Base-by-base conservation (phyloP, 1,140 invertebrate species). In the Leptestheria dahalacensis region DNA sequence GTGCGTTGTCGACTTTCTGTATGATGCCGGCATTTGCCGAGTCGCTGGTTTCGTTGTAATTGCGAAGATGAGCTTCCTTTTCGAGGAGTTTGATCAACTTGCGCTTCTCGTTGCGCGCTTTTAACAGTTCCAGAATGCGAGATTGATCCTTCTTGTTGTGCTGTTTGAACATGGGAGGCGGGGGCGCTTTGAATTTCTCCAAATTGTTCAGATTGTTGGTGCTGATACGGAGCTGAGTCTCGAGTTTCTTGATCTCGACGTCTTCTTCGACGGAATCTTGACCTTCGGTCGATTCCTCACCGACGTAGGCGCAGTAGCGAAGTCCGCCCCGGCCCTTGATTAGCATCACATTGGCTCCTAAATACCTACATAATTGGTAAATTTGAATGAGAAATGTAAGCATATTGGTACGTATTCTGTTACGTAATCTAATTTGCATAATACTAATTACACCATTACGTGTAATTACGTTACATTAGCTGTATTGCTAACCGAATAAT, bases 241-340 rank as follows among this genome's bases (percentile, higher is more conserved):
- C 57, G 15, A 57, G 24, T 15, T 57, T 47, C 11, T 24, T 24
- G 3, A 10, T 3, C 20, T 59, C 61, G 1, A 62, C 49, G n/a
- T 28, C 62, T 46, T 59, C 33, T 23, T 63, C 56, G 20, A 52
- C 54, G 1, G 64, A 66, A 62, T 84, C 81, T 6, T 82, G 59
- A 64, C 84, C 82, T 68, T 85, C 83, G 1, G 82, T 84, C 0
- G 82, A 84, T 65, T 84, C 78, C 64, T 86, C 83, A 1, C 85
- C 85, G 55, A 88, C 85, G 69, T 86, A 88, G 0, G 84, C 84
- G 64, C 85, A 88, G 62, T 85, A 81, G 65, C 84, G 80, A 0
- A 88, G 70, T 70, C 86, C 82, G 64, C 82, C 82, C 67, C 85
- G 82, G 0, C 85, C 84, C 65, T 81, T 75, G 41, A 88, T 83